These are phyloP conservation scores for Drosophila neonasuta DNA, from an alignment of 2,888 invertebrate species.

Conservation along the genomic window DNA sequence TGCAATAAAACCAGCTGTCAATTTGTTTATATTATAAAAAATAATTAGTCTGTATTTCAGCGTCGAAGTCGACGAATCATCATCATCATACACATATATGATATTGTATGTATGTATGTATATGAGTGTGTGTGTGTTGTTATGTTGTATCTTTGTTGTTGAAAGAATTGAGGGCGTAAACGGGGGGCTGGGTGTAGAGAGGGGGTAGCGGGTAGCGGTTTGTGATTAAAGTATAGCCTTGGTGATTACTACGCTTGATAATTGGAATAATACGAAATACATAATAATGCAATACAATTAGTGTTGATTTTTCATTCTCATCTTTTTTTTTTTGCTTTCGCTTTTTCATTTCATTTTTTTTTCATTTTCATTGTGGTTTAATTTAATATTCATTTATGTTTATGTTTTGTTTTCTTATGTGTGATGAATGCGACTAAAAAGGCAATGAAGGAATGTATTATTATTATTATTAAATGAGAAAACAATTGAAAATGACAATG, in stretches of 20 bases:
- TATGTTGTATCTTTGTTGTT: constrained; percentile 30
- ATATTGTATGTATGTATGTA: constrained; percentile 39
- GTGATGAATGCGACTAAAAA: constrained; percentile 73
- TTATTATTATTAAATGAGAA: constrained; percentile 28
- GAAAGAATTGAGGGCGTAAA: constrained; percentile 25
- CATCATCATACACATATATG: constrained; percentile 56
- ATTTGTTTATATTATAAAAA: constrained; percentile 75
- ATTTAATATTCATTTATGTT: constrained; percentile 36
- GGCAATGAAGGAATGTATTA: constrained; percentile 69
- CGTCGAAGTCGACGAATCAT: constrained; percentile 70
- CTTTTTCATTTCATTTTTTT: constrained; percentile 26
- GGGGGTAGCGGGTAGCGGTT: constrained; percentile 1
- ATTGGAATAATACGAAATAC: constrained; percentile 76
- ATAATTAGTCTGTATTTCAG: constrained; percentile 74
- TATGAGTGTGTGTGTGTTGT: constrained; percentile 39
- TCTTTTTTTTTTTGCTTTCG: constrained; percentile 21
- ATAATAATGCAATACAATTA: constrained; percentile 74
- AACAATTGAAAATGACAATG: constrained; percentile 2
- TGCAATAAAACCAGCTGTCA: constrained; percentile 74
- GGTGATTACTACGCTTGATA: constrained; percentile 74
- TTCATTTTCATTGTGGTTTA: constrained; percentile 34
- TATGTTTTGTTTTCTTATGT: constrained; percentile 30
- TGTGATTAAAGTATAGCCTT: constrained; percentile 70
- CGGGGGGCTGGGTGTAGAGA: background rate
- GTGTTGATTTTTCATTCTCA: constrained; percentile 39